Conservation (phyloP, 2,113 vertebrate species). For the Pelmatolapia mariae region DNA sequence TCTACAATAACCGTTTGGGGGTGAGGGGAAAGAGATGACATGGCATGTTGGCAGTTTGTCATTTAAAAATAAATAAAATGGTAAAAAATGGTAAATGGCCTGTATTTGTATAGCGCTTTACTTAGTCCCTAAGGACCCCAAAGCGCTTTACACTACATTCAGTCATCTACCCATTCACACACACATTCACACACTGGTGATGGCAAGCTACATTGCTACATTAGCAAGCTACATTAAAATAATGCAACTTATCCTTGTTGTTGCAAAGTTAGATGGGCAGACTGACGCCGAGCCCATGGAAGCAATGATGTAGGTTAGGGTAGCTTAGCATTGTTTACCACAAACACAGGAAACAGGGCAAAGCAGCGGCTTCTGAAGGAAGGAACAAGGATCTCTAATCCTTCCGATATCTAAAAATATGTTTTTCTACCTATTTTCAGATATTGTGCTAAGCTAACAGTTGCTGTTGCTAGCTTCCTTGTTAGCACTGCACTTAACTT, state of each 20-base stretch:
- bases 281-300: accelerated
- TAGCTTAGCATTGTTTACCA: neutral
- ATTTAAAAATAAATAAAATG: neutral
- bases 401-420: accelerated
- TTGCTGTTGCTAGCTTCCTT: neutral
- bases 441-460: neutral
- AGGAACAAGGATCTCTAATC: neutral
- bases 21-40: neutral
- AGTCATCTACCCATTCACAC: neutral
- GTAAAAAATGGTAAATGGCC: neutral
- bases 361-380: neutral
- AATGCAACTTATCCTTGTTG: neutral
- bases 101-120: neutral
- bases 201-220: neutral
- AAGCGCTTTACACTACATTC: neutral
- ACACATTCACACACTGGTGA: neutral
- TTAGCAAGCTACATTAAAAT: neutral
- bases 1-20: no score
- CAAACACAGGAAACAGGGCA: neutral
- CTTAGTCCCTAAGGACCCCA: neutral
- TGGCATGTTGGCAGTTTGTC: neutral
- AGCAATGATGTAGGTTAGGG: neutral
- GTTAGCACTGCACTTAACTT: neutral
- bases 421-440: neutral
- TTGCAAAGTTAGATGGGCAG: neutral